Evolutionary conservation across 1,140 invertebrate genomes (phyloP).

Genomic region (Oncopeltus fasciatus): DNA sequence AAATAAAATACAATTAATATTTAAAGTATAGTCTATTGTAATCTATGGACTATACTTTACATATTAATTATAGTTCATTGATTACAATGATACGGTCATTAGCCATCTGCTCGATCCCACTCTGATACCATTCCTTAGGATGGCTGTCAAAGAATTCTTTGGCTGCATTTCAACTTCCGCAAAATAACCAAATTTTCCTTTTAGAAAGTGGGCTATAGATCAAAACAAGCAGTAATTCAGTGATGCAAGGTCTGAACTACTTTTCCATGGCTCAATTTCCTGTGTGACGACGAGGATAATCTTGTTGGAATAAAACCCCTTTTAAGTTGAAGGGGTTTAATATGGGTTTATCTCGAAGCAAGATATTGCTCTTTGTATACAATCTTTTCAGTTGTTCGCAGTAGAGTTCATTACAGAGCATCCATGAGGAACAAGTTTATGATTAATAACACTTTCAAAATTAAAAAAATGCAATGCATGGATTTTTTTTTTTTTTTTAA

Average conservation of each 20-base stretch:
- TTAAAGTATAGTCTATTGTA: neutral
- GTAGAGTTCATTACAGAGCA: neutral
- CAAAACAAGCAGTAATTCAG: neutral
- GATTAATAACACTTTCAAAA: neutral
- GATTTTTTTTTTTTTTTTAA: neutral
- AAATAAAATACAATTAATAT: neutral
- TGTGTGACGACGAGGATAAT: neutral
- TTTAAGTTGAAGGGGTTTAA: neutral
- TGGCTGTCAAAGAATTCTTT: neutral
- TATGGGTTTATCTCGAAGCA: too few relatives aligned
- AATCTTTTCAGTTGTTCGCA: neutral
- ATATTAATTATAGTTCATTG: too few relatives aligned
- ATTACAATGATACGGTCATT: too few relatives aligned
- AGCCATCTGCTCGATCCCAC: neutral
- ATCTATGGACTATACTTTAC: too few relatives aligned
- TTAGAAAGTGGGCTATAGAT: neutral
- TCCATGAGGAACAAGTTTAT: neutral
- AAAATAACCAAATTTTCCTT: neutral
- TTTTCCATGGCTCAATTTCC: neutral
- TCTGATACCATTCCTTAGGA: neutral
- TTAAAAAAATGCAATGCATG: neutral
- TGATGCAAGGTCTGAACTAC: neutral
- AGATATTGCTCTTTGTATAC: neutral
- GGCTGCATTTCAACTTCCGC: neutral
- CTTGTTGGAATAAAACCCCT: neutral